phyloP scores from a whole-genome alignment of 1,140 invertebrate species.

The Atta colombica region DNA sequence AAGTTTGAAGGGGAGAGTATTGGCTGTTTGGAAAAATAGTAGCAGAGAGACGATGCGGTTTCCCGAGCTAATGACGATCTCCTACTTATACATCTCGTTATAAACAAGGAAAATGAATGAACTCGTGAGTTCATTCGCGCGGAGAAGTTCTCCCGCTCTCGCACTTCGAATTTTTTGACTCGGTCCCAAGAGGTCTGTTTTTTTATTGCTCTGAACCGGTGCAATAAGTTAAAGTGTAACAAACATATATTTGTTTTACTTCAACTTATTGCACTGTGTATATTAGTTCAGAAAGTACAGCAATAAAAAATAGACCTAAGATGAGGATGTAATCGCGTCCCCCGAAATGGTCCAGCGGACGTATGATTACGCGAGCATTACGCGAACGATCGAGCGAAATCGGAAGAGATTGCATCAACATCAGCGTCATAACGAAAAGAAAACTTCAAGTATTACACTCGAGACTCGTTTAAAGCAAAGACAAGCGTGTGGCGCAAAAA shows the following conservation, averaged over 20 bases:
- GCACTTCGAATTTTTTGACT: not conserved
- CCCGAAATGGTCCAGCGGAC: conserved; percentile 21
- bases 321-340: not conserved
- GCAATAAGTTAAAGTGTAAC: too few relatives aligned
- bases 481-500: not conserved
- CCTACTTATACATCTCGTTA: too few relatives aligned
- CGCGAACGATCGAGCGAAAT: conserved; percentile 9
- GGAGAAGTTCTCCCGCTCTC: not conserved
- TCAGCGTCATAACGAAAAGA: not conserved
- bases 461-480: not conserved
- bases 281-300: too few relatives aligned
- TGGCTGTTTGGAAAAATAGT: not conserved
- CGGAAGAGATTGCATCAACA: conserved; percentile 16
- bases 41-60: not conserved
- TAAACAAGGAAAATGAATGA: not conserved
- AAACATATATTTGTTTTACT: too few relatives aligned
- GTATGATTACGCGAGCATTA: conserved; percentile 13
- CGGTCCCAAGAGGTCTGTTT: not conserved
- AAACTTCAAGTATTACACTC: not conserved
- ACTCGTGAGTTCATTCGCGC: not conserved
- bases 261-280: too few relatives aligned
- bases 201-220: too few relatives aligned
- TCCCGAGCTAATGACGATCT: too few relatives aligned
- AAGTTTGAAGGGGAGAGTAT: not conserved
- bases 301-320: too few relatives aligned